Conservation (phyloP, 2,888 invertebrate species). For the Nomada ferruginata region DNA sequence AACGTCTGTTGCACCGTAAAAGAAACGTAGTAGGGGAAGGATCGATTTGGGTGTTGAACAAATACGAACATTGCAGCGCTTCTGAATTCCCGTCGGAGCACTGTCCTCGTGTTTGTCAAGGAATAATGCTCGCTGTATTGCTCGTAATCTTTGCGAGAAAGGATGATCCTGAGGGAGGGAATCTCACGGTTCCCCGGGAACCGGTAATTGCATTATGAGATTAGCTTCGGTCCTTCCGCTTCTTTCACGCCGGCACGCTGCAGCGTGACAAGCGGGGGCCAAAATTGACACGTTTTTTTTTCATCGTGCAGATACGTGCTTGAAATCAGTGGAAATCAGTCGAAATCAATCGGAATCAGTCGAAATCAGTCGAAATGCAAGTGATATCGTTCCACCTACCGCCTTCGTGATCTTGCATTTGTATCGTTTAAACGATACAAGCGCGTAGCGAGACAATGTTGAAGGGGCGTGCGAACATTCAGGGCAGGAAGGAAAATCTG, state of each 20-base stretch:
- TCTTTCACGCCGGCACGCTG: neutral
- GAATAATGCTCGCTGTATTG: conserved; percentile 25
- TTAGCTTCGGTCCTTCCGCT: conserved; percentile 17
- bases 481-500: conserved; percentile 24
- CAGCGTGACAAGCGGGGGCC: conserved; percentile 7
- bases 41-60: conserved; percentile 32
- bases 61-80: conserved; percentile 34
- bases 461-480: neutral
- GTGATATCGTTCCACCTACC: conserved; percentile 6
- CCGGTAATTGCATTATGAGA: conserved; percentile 35
- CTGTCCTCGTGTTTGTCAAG: conserved; percentile 31
- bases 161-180: conserved; percentile 21
- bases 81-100: conserved; percentile 23
- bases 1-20: conserved; percentile 30
- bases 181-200: conserved; percentile 22
- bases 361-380: neutral
- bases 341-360: neutral
- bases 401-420: neutral
- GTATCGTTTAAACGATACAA: neutral
- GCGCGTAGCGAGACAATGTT: too few relatives aligned
- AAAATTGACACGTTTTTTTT: conserved; percentile 12
- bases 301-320: neutral
- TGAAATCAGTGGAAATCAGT: neutral
- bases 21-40: conserved; percentile 40
- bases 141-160: conserved; percentile 12